Conservation (phyloP, 2,888 invertebrate species). For the Auanema sp. region DNA sequence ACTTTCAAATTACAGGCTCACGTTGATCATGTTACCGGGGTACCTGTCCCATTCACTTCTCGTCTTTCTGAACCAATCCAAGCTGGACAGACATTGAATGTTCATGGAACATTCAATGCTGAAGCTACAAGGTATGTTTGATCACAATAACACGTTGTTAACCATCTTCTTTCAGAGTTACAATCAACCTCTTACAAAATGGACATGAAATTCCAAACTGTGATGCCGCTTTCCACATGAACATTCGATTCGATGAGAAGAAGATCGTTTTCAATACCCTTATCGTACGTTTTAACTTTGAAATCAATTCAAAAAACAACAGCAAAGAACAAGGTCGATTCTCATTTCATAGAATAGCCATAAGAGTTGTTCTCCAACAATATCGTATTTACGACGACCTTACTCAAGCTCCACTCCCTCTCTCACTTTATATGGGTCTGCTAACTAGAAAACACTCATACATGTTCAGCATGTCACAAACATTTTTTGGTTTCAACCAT, state of each 20-base stretch:
- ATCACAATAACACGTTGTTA: neutral
- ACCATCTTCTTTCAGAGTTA: conserved; percentile 27
- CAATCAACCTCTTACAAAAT: conserved; percentile 42
- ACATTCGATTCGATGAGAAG: conserved; percentile 55
- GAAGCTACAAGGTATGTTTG: conserved; percentile 39
- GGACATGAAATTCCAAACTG: conserved; percentile 38
- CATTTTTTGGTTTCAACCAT: too few relatives aligned
- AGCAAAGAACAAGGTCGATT: too few relatives aligned
- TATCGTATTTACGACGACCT: too few relatives aligned
- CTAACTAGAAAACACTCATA: too few relatives aligned
- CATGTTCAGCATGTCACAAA: too few relatives aligned
- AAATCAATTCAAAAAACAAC: neutral
- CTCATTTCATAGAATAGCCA: too few relatives aligned
- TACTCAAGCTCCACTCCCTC: too few relatives aligned
- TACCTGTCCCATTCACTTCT: conserved; percentile 52
- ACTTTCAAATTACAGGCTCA: conserved; percentile 7
- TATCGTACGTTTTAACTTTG: conserved; percentile 23
- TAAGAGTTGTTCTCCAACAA: too few relatives aligned
- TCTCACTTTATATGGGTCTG: too few relatives aligned
- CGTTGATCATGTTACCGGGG: conserved; percentile 21
- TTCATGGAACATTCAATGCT: conserved; percentile 46
- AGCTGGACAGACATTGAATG: conserved; percentile 52
- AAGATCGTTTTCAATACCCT: conserved; percentile 55
- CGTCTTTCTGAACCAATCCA: conserved; percentile 44
- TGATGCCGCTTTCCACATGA: conserved; percentile 55